These are phyloP conservation scores for Drusus annulatus DNA, from an alignment of 1,140 invertebrate species.

Conservation along the genomic window DNA sequence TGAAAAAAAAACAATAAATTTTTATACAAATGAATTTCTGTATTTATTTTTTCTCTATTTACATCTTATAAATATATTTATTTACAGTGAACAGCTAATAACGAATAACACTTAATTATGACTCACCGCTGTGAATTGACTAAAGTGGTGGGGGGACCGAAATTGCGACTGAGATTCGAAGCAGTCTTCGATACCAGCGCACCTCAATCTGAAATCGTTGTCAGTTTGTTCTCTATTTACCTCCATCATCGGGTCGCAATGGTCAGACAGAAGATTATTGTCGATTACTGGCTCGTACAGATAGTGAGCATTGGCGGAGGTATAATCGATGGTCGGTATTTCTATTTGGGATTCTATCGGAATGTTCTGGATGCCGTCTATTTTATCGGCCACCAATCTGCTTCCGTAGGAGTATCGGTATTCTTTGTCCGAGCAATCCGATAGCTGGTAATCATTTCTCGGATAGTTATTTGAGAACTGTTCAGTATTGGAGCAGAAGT, in stretches of 20 bases:
- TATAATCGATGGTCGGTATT: conserved; percentile 54
- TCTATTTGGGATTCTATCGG: conserved; percentile 55
- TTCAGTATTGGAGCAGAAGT: conserved; percentile 42
- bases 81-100: conserved; percentile 36
- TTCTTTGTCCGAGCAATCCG: conserved; percentile 45
- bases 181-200: conserved; percentile 46
- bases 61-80: conserved; percentile 44
- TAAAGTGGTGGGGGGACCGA: conserved; percentile 49
- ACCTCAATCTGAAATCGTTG: conserved; percentile 50
- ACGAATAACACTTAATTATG: conserved; percentile 49
- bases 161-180: conserved; percentile 50
- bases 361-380: conserved; percentile 46
- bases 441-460: conserved; percentile 48
- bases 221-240: conserved; percentile 38
- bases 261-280: conserved; percentile 35
- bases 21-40: conserved; percentile 49
- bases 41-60: conserved; percentile 41
- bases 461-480: conserved; percentile 39
- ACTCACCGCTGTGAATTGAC: conserved; percentile 54
- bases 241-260: conserved; percentile 52
- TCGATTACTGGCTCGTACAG: conserved; percentile 48
- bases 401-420: conserved; percentile 55
- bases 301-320: conserved; percentile 44
- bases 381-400: conserved; percentile 51
- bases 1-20: conserved; percentile 50